phyloP scores from a whole-genome alignment of 2,888 invertebrate genomes.

The Zaprionus lineosus region DNA sequence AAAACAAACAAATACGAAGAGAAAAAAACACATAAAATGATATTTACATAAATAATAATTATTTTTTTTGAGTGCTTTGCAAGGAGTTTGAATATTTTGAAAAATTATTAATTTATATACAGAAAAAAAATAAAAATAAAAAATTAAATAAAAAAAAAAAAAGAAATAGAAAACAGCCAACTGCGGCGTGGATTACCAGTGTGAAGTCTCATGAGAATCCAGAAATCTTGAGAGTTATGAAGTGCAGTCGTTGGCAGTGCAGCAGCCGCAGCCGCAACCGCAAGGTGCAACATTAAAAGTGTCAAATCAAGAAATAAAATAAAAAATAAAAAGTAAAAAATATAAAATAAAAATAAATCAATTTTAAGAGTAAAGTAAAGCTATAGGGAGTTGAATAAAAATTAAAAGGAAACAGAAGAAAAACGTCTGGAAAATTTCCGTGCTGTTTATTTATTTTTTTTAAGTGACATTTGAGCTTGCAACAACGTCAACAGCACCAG shows the following conservation, averaged over 20 bases:
- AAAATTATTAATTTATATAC: not conserved
- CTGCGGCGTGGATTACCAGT: slow-evolving; percentile 63
- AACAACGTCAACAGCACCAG: slow-evolving; percentile 32
- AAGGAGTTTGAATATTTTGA: slow-evolving; percentile 26
- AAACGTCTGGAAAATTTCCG: slow-evolving; percentile 33
- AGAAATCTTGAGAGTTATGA: slow-evolving; percentile 35
- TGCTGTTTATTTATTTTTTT: slow-evolving; percentile 37
- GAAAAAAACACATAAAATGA: slow-evolving; percentile 5
- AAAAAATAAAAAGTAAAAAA: not conserved
- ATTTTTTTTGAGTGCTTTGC: slow-evolving; percentile 32
- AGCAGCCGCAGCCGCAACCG: slow-evolving; percentile 39
- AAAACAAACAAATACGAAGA: not conserved
- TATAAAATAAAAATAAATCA: slow-evolving; percentile 12
- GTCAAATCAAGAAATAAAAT: slow-evolving; percentile 11
- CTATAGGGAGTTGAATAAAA: not conserved
- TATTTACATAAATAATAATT: slow-evolving; percentile 7
- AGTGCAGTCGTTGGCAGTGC: slow-evolving; percentile 48
- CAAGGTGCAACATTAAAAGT: slow-evolving; percentile 48
- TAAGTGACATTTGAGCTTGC: slow-evolving; percentile 46
- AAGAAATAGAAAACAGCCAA: slow-evolving; percentile 25
- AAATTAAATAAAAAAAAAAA: slow-evolving; percentile 10
- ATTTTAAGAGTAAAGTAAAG: slow-evolving; percentile 1
- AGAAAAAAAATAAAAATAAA: not conserved
- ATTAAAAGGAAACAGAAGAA: slow-evolving; percentile 6
- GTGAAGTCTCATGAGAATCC: slow-evolving; percentile 32